These are phyloP conservation scores for Chloroceryle aenea DNA, from an alignment of 2,113 vertebrate species.

Conservation along the genomic window DNA sequence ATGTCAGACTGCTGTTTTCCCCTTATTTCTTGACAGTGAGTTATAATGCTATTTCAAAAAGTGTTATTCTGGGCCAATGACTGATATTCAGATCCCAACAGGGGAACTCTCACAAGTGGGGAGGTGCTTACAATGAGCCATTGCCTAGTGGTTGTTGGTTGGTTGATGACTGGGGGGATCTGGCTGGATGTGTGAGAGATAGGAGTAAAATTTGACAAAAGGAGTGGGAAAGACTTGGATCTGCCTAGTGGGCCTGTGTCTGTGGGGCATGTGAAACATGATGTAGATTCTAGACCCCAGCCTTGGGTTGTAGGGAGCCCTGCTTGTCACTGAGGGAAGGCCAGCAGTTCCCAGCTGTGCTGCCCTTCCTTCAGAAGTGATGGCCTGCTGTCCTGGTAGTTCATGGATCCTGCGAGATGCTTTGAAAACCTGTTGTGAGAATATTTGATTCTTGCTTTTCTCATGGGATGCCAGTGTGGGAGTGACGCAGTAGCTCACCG, in stretches of 20 bases:
- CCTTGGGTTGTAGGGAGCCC: neutral
- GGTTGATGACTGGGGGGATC: neutral
- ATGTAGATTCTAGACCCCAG: neutral
- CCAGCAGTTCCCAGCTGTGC: neutral
- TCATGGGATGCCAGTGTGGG: rapidly evolving
- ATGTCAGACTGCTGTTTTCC: neutral
- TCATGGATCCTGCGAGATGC: neutral
- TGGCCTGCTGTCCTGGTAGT: neutral
- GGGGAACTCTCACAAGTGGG: neutral
- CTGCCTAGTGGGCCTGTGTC: neutral
- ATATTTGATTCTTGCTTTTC: neutral
- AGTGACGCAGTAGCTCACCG: rapidly evolving
- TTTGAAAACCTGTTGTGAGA: neutral
- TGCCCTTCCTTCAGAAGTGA: neutral
- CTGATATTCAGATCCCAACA: neutral
- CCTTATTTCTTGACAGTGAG: neutral
- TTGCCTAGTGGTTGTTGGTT: neutral
- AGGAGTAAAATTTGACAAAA: neutral
- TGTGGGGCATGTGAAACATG: neutral
- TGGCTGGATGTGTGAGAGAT: neutral
- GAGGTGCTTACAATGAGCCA: neutral
- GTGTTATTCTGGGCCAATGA: neutral
- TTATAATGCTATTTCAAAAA: neutral
- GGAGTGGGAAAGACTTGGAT: neutral
- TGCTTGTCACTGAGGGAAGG: neutral